phyloP scores from a whole-genome alignment of 2,113 vertebrate genomes.

The Choloepus hoffmanni region DNA sequence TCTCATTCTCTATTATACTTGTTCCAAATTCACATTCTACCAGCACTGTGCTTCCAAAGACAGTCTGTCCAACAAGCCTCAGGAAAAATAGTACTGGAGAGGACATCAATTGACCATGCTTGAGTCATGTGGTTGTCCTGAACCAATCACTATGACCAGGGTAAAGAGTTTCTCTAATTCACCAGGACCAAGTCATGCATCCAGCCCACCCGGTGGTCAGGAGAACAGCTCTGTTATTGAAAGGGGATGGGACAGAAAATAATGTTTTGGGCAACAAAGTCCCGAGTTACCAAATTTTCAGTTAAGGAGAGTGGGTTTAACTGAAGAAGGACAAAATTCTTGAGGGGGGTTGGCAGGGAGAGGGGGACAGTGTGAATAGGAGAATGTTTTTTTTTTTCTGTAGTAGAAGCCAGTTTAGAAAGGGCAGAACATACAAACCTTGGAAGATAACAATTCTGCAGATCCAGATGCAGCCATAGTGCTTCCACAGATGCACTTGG shows the following conservation, averaged over 20 bases:
- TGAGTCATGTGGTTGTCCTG: not conserved
- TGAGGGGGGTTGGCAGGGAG: not conserved
- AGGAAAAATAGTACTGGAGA: not conserved
- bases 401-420: not conserved
- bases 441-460: not conserved
- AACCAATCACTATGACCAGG: not conserved
- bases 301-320: not conserved
- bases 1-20: not conserved
- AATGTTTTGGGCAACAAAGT: not conserved
- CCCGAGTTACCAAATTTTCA: not conserved
- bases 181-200: not conserved
- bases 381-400: not conserved
- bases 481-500: not conserved
- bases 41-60: not conserved
- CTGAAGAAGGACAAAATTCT: not conserved
- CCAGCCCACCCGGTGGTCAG: not conserved
- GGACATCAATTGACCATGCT: not conserved
- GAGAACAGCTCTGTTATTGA: not conserved
- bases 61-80: not conserved
- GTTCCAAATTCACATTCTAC: not conserved
- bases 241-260: not conserved
- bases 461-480: not conserved
- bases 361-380: no score
- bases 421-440: slow-evolving; percentile 4
- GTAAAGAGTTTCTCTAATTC: not conserved